phyloP scores from a whole-genome alignment of 2,888 invertebrate species.

The Metopia argyrocephala region DNA sequence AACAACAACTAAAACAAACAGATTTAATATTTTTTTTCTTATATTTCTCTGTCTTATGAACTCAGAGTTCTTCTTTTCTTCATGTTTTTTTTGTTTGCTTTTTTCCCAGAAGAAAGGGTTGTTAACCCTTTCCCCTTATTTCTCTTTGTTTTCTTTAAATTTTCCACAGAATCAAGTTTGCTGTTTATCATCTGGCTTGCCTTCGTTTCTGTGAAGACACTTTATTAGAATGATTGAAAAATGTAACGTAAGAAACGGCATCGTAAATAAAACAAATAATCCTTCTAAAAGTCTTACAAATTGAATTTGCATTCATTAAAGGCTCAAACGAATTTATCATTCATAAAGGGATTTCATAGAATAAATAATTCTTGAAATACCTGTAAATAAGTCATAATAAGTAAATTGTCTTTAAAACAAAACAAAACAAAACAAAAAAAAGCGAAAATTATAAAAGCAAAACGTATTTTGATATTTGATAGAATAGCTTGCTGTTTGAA shows the following conservation, averaged over 20 bases:
- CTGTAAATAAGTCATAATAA: constrained; percentile 37
- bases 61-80: no score
- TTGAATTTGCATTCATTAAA: constrained; percentile 60
- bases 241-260: not conserved
- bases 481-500: no score
- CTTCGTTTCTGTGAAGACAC: no score
- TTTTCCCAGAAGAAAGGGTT: no score
- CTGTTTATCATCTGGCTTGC: no score
- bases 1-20: constrained; percentile 60
- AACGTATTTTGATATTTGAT: no score
- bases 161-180: no score
- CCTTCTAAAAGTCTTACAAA: constrained; percentile 58
- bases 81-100: constrained; percentile 19
- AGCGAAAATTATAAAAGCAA: no score
- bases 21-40: constrained; percentile 35
- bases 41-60: constrained; percentile 28
- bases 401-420: not conserved
- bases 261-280: constrained; percentile 58
- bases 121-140: no score
- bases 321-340: constrained; percentile 56
- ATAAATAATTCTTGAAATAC: constrained; percentile 47
- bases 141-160: no score
- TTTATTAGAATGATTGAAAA: not conserved
- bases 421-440: no score
- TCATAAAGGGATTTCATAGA: constrained; percentile 54